Evolutionary conservation across 2,113 vertebrate genomes (phyloP), one percentile per base, ranked within the genome.

Genomic region (Salvelinus namaycush): DNA sequence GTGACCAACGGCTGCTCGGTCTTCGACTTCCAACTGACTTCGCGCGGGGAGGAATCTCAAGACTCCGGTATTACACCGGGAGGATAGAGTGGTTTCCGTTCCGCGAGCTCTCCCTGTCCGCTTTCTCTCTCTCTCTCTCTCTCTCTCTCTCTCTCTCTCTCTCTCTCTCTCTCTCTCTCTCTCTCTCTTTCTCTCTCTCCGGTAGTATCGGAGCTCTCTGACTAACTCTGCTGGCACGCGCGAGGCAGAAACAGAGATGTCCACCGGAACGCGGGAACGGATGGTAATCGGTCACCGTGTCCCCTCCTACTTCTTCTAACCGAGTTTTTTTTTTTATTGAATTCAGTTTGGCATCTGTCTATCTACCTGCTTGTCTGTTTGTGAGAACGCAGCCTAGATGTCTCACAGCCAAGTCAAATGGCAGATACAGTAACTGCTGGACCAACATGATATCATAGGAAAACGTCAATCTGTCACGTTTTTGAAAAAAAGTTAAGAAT

Each of bases 21-120:
- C 72, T 75, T 74, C 85, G 81, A 85, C 78, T 87, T 76, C 82
- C 86, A 87, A 81, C 84, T 83, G 88, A 87, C 87, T 89, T 86
- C 76, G 72, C 48, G 48, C 24, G 29, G 66, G 27, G 66, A 18
- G 12, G n/a, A 20, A 22, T 71, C 12, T 26, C n/a, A 24, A 83
- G 85, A 78, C 84, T 90, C 87, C 91, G 88, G 89, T 86, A 87
- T 87, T 89, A 84, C 86, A 89, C 82, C 77, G 78, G 87, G 85
- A 90, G 87, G 86, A 90, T 88, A 78, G 86, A 87, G 82, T 66
- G 82, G 71, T 75, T 87, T 85, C 68, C 2, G n/a, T 3, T 88
- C 76, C 78, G n/a, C 16, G 76, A 83, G 79, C 78, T 62, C n/a
- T 80, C 76, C 72, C 39, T 44, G 39, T 11, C 8, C 39, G 2